Evolutionary conservation across 64 coral and sea anemone genomes (phyloP), one percentile per base, ranked within the genome.

Genomic region (Montipora efflorescens): DNA sequence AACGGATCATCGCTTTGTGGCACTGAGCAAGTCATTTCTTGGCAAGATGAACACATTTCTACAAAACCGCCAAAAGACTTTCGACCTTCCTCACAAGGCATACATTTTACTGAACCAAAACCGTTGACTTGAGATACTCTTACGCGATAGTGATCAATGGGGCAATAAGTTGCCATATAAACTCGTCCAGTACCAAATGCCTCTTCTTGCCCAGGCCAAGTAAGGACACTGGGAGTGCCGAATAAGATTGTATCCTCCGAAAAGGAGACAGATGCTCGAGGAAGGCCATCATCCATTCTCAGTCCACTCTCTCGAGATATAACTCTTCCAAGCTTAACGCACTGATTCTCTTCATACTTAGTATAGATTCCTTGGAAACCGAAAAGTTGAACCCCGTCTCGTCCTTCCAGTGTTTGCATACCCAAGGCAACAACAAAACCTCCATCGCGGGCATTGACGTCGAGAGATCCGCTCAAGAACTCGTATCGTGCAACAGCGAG

Each of bases 41-140:
- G 5, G 61, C 95, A 96, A 21, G 12, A 57, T 50, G 61, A 62
- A 43, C 95, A 96, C 48, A 25, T 87, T 36, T 73, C 72, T 3
- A 74, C 45, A 84, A 95, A 87, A 4, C 92, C 93, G 12, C 93
- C 93, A 76, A 93, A 94, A 46, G 96, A 98, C 75, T 79, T 82
- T 59, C 83, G 52, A 9, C 94, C 97, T 14, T 47, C 7, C 55
- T 95, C 89, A 49, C 97, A 99, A 62, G 83, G 72, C 55, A 62
- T 12, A 70, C 97, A 99, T 66, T 59, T 74, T 66, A 92, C 13
- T 13, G 48, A 20, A 44, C 79, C 15, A 23, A 49, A 19, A 4
- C 49, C 19, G 59, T 46, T 51, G 48, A 20, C 77, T 5, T 9
- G 49, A 84, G 84, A 94, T 36, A 69, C 36, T 28, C 87, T 94